Evolutionary conservation across 2,888 invertebrate genomes (phyloP), one percentile per base, ranked within the genome.

Genomic region (Nezara viridula): DNA sequence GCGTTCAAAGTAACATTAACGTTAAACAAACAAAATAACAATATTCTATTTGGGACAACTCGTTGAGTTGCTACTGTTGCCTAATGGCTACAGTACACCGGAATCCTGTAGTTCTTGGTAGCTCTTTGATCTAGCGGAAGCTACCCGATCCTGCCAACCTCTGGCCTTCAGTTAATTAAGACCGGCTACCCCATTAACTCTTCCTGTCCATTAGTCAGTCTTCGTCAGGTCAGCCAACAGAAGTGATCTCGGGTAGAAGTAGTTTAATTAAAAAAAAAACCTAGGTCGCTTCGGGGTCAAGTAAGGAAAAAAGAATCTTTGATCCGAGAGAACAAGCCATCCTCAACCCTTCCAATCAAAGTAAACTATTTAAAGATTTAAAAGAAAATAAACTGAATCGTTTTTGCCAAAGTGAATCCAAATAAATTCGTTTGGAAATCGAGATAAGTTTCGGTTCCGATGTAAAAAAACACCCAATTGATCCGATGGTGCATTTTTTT

Each of bases 41-140:
- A 52, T 14, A n/a, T 55, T 55, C n/a, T 55, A 55, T 27, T 27
- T 16, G 4, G 6, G 16, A 32, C 60, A 60, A 60, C 14, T 60
- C 5, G 60, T 3, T 60, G 27, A 4, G n/a, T 10, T n/a, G n/a
- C n/a, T n/a, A 0, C n/a, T n/a, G n/a, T n/a, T n/a, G n/a, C n/a
- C n/a, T 60, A 60, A 60, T 60, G 60, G 27, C 27, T 10, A 60
- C 27, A 27, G 60, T 27, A 60, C 27, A 27, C 60, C 60, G 7
- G 6, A 27, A 10, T 60, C 27, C 27, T 27, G 27, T 60, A 27
- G 60, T 60, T 27, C 60, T 27, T 60, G 60, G 60, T 60, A 16
- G 60, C 55, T 55, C 60, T 60, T 60, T 60, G 60, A 60, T 60
- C 60, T 60, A 60, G 60, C 60, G 60, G 60, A 60, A 60, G 60